Evolutionary conservation across 2,113 vertebrate species (phyloP).

Genomic region (Nibea albiflora): DNA sequence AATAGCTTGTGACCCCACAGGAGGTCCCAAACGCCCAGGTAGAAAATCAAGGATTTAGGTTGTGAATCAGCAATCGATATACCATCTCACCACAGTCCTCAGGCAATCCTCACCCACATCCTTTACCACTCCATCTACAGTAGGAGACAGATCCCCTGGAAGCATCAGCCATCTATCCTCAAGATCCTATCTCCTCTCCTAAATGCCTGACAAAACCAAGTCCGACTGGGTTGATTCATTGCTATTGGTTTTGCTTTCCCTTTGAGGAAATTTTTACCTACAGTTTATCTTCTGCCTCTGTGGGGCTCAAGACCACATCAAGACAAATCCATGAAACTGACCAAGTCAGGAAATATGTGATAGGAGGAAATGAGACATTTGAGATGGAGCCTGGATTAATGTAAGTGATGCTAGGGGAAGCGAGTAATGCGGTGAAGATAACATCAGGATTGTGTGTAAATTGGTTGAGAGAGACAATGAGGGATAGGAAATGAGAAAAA

Average conservation of each 20-base stretch:
- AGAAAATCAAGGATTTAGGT: slow-evolving; percentile 66
- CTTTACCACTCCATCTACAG: slow-evolving; percentile 60
- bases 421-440: slow-evolving; percentile 15
- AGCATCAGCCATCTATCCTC: slow-evolving; percentile 50
- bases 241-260: slow-evolving; percentile 15
- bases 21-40: slow-evolving; percentile 67
- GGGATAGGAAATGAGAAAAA: slow-evolving; percentile 1
- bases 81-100: slow-evolving; percentile 72
- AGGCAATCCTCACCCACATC: slow-evolving; percentile 74
- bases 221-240: slow-evolving; percentile 17
- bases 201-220: slow-evolving; percentile 13
- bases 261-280: neutral
- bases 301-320: neutral
- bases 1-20: slow-evolving; percentile 65
- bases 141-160: slow-evolving; percentile 56
- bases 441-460: slow-evolving; percentile 13
- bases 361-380: slow-evolving; percentile 24
- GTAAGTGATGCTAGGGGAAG: slow-evolving; percentile 17
- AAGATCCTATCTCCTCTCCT: slow-evolving; percentile 32
- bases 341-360: slow-evolving; percentile 39
- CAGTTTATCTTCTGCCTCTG: slow-evolving; percentile 23
- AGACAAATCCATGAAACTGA: slow-evolving; percentile 30
- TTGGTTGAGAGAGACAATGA: neutral
- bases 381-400: slow-evolving; percentile 32
- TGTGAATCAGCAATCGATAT: slow-evolving; percentile 80